phyloP scores from a whole-genome alignment of 1,140 invertebrate genomes.

The Apolygus lucorum region DNA sequence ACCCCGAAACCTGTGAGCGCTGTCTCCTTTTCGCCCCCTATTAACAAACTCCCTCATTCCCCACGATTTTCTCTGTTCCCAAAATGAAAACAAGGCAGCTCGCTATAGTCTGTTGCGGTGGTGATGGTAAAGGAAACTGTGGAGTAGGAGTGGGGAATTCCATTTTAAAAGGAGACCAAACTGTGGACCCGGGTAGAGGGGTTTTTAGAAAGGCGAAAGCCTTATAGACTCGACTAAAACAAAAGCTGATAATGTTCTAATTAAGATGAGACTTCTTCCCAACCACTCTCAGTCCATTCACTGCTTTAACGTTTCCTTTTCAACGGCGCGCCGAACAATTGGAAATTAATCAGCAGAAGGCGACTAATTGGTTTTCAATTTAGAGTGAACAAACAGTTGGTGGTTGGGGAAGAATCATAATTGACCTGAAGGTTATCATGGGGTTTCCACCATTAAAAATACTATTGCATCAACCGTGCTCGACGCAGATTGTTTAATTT shows the following conservation, averaged over 20 bases:
- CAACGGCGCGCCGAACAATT: no score
- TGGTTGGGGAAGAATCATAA: no score
- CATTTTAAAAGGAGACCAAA: neutral
- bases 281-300: neutral
- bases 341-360: no score
- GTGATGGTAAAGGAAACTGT: neutral
- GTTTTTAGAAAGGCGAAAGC: neutral
- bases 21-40: no score
- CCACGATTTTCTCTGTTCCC: neutral
- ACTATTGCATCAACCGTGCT: no score
- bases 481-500: no score
- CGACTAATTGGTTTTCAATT: no score
- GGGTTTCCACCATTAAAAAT: no score
- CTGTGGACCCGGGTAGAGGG: neutral
- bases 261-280: constrained; percentile 8
- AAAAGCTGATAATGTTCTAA: constrained; percentile 13
- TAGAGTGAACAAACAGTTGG: no score
- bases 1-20: no score
- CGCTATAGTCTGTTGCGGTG: neutral
- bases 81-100: neutral
- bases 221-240: neutral
- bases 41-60: no score
- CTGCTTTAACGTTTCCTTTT: neutral
- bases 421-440: no score
- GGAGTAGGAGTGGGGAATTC: neutral